phyloP scores from a whole-genome alignment of 2,113 vertebrate species.

The Mungos mungo region DNA sequence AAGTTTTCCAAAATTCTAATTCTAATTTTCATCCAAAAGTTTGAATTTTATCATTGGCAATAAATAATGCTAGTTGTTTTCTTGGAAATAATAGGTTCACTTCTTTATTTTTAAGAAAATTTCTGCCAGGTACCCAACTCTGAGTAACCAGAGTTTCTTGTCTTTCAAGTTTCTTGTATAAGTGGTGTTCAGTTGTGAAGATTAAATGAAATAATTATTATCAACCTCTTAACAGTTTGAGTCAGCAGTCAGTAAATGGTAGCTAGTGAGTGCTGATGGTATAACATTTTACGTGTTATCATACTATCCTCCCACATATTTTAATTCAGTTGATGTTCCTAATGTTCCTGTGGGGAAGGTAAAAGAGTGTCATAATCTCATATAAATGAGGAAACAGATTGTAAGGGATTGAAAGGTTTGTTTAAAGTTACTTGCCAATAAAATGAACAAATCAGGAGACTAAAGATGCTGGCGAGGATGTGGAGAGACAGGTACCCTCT shows the following conservation, averaged over 20 bases:
- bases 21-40: not conserved
- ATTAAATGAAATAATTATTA: not conserved
- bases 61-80: not conserved
- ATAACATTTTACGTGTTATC: not conserved
- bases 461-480: no score
- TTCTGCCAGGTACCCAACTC: not conserved
- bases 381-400: not conserved
- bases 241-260: not conserved
- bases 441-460: no score
- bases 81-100: not conserved
- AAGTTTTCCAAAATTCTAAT: not conserved
- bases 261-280: not conserved
- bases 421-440: not conserved
- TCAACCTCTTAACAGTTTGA: not conserved
- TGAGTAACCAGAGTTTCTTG: not conserved
- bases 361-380: not conserved
- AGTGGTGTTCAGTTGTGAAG: not conserved
- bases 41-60: not conserved
- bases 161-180: not conserved
- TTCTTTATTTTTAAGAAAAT: not conserved
- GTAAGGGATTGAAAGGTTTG: not conserved
- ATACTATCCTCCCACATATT: not conserved
- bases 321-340: not conserved
- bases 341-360: not conserved
- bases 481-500: no score